Percentiles rank a stretch among this genome's conserved stretches.
phyloP scores from a whole-genome alignment of 1,140 invertebrate genomes.

The Epicauta chinensis region DNA sequence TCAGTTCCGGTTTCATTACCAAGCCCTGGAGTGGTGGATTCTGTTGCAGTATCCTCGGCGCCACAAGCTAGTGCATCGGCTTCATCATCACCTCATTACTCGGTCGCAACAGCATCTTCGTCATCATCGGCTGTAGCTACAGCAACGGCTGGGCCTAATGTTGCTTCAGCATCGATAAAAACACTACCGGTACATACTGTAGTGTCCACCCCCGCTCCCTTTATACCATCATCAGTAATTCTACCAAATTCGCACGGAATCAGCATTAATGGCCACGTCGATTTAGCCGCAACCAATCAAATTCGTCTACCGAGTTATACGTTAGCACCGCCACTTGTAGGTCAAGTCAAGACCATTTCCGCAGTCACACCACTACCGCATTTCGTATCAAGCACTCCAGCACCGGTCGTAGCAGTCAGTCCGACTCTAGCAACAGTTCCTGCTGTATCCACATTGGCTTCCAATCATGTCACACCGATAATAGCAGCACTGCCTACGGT shows the following conservation, averaged over 20 bases:
- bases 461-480: too few species aligned
- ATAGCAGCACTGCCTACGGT: too few species aligned
- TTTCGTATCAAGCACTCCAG: too few species aligned
- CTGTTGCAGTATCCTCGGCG: neutral
- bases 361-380: too few species aligned
- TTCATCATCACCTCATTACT: slow-evolving; percentile 1
- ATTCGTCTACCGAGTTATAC: too few species aligned
- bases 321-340: too few species aligned
- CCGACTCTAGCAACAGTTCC: too few species aligned
- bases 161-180: neutral
- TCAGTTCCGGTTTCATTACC: slow-evolving; percentile 11
- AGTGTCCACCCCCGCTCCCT: neutral
- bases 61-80: slow-evolving; percentile 3
- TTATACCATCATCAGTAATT: neutral
- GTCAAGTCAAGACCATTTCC: too few species aligned
- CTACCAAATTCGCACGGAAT: neutral
- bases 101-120: neutral
- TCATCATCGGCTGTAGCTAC: neutral
- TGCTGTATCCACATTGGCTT: too few species aligned
- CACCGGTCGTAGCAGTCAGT: too few species aligned
- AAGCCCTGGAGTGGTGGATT: slow-evolving; percentile 7
- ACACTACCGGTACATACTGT: neutral
- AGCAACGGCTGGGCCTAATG: neutral
- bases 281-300: neutral
- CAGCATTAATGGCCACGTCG: neutral